A percentile compares a stretch with the other conserved stretches of the same genome.
phyloP scores from a whole-genome alignment of 2,797 vertebrate species.

The Pangasius sanitwongsei region DNA sequence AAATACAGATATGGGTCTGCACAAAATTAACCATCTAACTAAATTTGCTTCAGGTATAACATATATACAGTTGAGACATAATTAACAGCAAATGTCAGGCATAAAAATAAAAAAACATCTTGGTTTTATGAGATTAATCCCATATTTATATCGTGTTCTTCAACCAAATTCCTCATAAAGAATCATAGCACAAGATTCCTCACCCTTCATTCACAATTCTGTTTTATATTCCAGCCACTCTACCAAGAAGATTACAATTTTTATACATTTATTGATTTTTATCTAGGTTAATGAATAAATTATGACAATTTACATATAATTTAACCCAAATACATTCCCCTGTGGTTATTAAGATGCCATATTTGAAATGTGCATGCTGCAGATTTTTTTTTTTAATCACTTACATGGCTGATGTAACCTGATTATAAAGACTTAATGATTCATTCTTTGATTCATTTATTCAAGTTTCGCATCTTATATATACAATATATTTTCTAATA shows the following conservation, averaged over 20 bases:
- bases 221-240: slow-evolving; percentile 48
- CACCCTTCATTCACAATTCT: neutral
- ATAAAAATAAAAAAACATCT: neutral
- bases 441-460: neutral
- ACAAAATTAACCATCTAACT: neutral
- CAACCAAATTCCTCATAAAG: neutral
- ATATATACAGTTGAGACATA: neutral
- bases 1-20: neutral
- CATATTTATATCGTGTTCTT: neutral
- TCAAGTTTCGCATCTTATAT: neutral
- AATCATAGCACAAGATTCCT: neutral
- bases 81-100: neutral
- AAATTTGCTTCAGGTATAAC: neutral
- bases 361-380: slow-evolving; percentile 8
- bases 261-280: slow-evolving; percentile 45
- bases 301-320: slow-evolving; percentile 33
- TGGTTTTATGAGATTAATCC: neutral
- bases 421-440: neutral
- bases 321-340: slow-evolving; percentile 32
- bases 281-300: slow-evolving; percentile 51
- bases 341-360: slow-evolving; percentile 2
- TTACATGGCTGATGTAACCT: slow-evolving; percentile 12
- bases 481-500: neutral
- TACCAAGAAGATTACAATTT: slow-evolving; percentile 28
- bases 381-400: slow-evolving; percentile 3